Evolutionary conservation across 2,113 vertebrate genomes (phyloP), one percentile per base, ranked within the genome.

Genomic region (Triplophysa siluroides): DNA sequence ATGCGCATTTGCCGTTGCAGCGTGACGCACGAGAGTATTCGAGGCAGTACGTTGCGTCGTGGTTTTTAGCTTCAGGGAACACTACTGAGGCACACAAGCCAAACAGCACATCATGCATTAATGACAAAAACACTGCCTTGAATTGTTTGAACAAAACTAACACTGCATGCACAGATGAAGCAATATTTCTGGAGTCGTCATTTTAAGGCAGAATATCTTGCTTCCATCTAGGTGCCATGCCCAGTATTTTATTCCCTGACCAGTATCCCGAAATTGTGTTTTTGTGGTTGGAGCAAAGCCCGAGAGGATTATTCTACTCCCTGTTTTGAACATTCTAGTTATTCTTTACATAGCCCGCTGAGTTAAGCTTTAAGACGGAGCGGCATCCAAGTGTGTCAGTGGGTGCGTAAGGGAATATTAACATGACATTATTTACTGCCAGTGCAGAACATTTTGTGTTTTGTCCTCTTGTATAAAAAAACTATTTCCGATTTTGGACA

Each of bases 321-420:
- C 19, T 66, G 81, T 77, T 81, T 23, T 76, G 83, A 86, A 88
- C 89, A 91, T 91, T 90, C 84, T 88, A 83, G 79, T 84, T 76
- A 90, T 90, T 89, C 82, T 81, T 91, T 66, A 81, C 89, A 89
- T 87, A 85, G 78, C 78, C 74, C 58, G 1, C 85, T 12, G 74
- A 80, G 76, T 80, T 77, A 78, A 47, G 74, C 78, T 38, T 70
- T 66, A 78, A 78, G 84, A 81, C 65, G 80, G 88, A 81, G 76
- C 75, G 84, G 78, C 76, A 78, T 81, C 86, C 86, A 86, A 86
- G 84, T 80, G 83, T 84, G 86, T 86, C 86, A 87, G 70, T 72
- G 64, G 65, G 79, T 75, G 79, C 50, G 50, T 80, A 50, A 71
- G 47, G 79, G 81, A 75, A 78, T 62, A 77, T 74, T 77, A 74